phyloP scores from a whole-genome alignment of 2,113 vertebrate genomes.

The Pterocles burchelli region DNA sequence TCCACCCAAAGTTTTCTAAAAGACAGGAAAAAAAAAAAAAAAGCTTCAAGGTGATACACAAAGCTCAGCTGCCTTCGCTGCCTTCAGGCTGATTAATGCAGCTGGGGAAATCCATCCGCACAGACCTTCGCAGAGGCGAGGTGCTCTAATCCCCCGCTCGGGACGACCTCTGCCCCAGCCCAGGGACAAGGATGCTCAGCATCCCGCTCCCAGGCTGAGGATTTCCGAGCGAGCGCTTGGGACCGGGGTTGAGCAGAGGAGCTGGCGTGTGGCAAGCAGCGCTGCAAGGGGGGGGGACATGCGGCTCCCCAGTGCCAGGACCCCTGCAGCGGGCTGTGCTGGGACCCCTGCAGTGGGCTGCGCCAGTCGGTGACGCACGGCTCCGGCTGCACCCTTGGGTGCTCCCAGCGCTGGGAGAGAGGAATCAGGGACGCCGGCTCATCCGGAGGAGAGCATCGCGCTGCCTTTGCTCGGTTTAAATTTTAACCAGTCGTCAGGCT shows the following conservation, averaged over 20 bases:
- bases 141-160: neutral
- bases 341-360: too few relatives aligned
- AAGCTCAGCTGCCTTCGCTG: conserved; percentile 42
- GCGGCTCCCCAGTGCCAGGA: too few relatives aligned
- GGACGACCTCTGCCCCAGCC: neutral
- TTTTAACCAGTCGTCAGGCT: neutral
- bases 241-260: neutral
- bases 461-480: neutral
- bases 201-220: neutral
- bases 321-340: too few relatives aligned
- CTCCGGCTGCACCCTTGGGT: neutral
- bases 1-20: conserved; percentile 34
- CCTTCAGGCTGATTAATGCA: conserved; percentile 3
- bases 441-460: neutral
- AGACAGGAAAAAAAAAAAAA: neutral
- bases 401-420: fast-evolving
- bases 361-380: too few relatives aligned
- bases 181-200: neutral
- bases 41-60: conserved; percentile 29
- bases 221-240: neutral
- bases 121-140: neutral
- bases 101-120: conserved; percentile 18
- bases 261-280: too few relatives aligned
- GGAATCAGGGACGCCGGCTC: neutral
- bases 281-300: too few relatives aligned